These are phyloP conservation scores for Pipistrellus pygmaeus DNA, from an alignment of 2,797 vertebrate genomes.

Conservation along the genomic window DNA sequence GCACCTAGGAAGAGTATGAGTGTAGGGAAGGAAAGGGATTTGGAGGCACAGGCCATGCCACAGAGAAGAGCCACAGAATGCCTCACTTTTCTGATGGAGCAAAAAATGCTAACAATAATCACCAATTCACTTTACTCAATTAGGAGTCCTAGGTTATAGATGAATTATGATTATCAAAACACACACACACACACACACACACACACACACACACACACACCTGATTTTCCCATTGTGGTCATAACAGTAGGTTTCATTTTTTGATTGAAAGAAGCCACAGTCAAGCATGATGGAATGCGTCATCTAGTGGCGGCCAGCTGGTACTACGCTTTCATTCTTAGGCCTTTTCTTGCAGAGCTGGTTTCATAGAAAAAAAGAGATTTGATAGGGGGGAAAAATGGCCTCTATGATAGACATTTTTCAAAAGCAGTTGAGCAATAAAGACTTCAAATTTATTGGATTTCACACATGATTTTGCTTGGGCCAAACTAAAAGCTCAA, in stretches of 20 bases:
- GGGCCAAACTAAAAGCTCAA: constrained; percentile 58
- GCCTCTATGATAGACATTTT: constrained; percentile 49
- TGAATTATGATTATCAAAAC: not conserved
- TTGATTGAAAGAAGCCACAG: constrained; percentile 21
- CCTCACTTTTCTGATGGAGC: not conserved
- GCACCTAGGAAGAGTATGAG: too few species aligned
- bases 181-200: not conserved
- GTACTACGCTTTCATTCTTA: not conserved
- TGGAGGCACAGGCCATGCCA: not conserved
- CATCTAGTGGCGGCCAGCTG: constrained; percentile 17
- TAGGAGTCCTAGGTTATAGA: not conserved
- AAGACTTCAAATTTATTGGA: constrained; percentile 55
- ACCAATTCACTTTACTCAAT: not conserved
- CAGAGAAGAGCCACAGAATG: not conserved
- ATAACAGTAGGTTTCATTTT: not conserved
- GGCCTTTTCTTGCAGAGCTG: not conserved
- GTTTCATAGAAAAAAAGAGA: constrained; percentile 63
- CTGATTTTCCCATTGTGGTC: not conserved
- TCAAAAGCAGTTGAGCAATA: constrained; percentile 62
- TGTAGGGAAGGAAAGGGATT: not conserved
- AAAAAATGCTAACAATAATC: not conserved
- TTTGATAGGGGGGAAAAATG: not conserved
- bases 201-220: not conserved
- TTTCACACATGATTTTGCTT: constrained; percentile 69
- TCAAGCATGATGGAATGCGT: constrained; percentile 15